Evolutionary conservation across 2,113 vertebrate genomes (phyloP).

Genomic region (Cricetomys ansorgei): DNA sequence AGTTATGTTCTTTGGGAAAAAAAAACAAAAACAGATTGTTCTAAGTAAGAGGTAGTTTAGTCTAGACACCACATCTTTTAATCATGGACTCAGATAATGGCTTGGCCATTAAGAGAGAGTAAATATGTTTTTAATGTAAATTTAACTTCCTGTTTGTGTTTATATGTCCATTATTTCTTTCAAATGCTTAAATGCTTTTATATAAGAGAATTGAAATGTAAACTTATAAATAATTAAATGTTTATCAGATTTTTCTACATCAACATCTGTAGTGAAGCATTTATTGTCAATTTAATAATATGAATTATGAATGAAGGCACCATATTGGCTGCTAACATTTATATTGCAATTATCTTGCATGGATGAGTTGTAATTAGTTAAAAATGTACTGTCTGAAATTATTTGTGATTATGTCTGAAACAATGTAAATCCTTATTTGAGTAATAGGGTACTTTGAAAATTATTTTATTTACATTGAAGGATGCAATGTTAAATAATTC

Average conservation of each 20-base stretch:
- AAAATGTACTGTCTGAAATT: conserved; percentile 53
- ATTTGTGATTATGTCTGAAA: conserved; percentile 27
- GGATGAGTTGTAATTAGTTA: conserved; percentile 37
- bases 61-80: neutral
- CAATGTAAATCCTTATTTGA: conserved; percentile 22
- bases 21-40: no score
- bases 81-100: neutral
- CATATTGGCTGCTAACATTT: conserved; percentile 60
- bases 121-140: conserved; percentile 50
- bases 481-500: neutral
- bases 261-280: neutral
- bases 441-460: neutral
- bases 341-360: conserved; percentile 53
- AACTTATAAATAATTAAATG: conserved; percentile 70
- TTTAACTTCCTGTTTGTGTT: conserved; percentile 38
- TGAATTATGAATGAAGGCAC: conserved; percentile 67
- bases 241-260: conserved; percentile 36
- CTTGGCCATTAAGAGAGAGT: conserved; percentile 31
- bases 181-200: conserved; percentile 18
- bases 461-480: neutral
- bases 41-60: conserved; percentile 3
- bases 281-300: conserved; percentile 59
- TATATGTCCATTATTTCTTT: conserved; percentile 24
- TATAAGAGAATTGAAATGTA: conserved; percentile 2
- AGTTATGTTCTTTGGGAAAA: neutral